Conservation (phyloP, 2,888 invertebrate species). For the Diaphora mendica region DNA sequence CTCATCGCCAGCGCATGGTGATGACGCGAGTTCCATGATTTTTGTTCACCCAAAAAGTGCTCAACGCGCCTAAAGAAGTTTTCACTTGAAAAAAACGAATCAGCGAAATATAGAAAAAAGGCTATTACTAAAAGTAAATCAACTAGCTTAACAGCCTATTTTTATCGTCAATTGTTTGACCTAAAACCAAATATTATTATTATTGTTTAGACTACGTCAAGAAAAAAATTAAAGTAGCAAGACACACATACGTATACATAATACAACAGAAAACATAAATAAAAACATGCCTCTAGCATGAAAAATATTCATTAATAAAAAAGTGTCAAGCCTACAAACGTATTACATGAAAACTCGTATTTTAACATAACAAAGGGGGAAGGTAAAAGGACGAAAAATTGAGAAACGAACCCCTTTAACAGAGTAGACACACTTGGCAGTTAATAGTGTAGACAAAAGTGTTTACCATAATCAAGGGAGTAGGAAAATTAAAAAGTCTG, state of each 20-base stretch:
- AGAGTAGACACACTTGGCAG: slow-evolving; percentile 54
- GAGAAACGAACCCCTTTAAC: slow-evolving; percentile 51
- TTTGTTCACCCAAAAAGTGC: no score
- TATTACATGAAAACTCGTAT: slow-evolving; percentile 39
- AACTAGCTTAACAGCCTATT: no score
- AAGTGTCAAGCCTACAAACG: slow-evolving; percentile 2
- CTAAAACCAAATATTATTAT: background rate
- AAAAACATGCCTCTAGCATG: background rate
- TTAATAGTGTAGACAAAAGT: slow-evolving; percentile 63
- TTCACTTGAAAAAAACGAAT: no score
- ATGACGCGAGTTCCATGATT: no score
- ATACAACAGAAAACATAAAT: background rate
- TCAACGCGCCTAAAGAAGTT: no score
- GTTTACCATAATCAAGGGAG: slow-evolving; percentile 60
- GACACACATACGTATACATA: background rate
- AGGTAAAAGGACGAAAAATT: slow-evolving; percentile 38
- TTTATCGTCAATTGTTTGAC: no score
- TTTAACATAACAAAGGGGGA: slow-evolving; percentile 58
- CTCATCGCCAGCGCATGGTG: no score
- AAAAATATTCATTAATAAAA: background rate
- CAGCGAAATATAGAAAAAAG: no score
- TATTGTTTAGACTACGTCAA: background rate
- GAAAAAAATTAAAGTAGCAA: background rate
- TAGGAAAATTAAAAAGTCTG: slow-evolving; percentile 26
- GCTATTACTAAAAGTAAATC: no score